Percentiles rank a stretch among this genome's conserved stretches.
phyloP scores from a whole-genome alignment of 2,113 vertebrate genomes.

The human (Homo sapiens) region GRCh38 chr6:140000501-140001000 shows the following conservation, averaged over 20 bases:
- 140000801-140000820: constrained; percentile 39
- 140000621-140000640: constrained; percentile 9
- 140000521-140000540: not conserved
- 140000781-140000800: constrained; percentile 25
- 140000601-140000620: not conserved
- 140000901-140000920: not conserved
- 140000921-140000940: not conserved
- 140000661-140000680: constrained; percentile 51
- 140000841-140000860: constrained; percentile 11
- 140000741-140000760: constrained; percentile 47
- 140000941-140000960: not conserved
- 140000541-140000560: not conserved
- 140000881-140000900: not conserved
- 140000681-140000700: constrained; percentile 48
- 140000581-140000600: not conserved
- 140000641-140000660: not conserved
- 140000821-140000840: not conserved
- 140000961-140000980: constrained; percentile 26
- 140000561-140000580: not conserved
- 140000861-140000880: not conserved
- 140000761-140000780: constrained; percentile 8
- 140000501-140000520: not conserved
- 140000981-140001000: not conserved
- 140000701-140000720: constrained; percentile 67
- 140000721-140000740: constrained; percentile 49